These are phyloP conservation scores for Coryphaenoides rupestris DNA, from an alignment of 2,113 vertebrate species.

Conservation along the genomic window DNA sequence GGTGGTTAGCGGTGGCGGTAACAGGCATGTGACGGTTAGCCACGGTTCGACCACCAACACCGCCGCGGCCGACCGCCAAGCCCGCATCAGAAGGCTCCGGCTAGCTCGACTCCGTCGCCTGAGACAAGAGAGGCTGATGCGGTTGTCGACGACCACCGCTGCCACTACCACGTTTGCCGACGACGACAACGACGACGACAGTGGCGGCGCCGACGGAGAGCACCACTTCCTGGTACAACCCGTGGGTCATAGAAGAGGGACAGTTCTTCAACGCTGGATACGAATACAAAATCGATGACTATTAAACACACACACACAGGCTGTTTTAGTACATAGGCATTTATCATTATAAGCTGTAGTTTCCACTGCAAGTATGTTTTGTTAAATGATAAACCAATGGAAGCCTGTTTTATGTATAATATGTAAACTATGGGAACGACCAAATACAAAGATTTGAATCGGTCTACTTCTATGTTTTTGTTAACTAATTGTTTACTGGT, in stretches of 20 bases:
- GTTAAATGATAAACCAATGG: slow-evolving; percentile 10
- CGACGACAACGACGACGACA: slow-evolving; percentile 20
- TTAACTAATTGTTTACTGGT: slow-evolving; percentile 14
- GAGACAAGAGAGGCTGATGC: slow-evolving; percentile 57
- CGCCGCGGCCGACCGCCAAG: slow-evolving; percentile 37
- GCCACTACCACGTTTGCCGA: too few species aligned
- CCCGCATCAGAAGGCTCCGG: slow-evolving; percentile 47
- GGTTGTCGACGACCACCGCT: slow-evolving; percentile 42
- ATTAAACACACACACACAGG: slow-evolving; percentile 46
- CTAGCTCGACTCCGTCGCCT: slow-evolving; percentile 59
- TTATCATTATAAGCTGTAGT: slow-evolving; percentile 6
- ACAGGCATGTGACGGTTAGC: slow-evolving; percentile 13
- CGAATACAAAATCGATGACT: slow-evolving; percentile 65
- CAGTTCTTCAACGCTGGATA: slow-evolving; percentile 53
- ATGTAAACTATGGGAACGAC: slow-evolving; percentile 20
- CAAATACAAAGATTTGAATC: slow-evolving; percentile 27
- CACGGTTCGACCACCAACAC: slow-evolving; percentile 15
- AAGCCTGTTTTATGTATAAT: slow-evolving; percentile 25
- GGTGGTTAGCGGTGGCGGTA: slow-evolving; percentile 2
- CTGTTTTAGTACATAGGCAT: slow-evolving; percentile 15
- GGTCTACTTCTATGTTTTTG: slow-evolving; percentile 33
- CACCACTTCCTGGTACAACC: slow-evolving; percentile 64
- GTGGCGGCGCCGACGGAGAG: slow-evolving; percentile 50
- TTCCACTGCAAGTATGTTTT: slow-evolving; percentile 21
- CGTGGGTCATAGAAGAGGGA: slow-evolving; percentile 47